Conservation (phyloP, 1,140 invertebrate genomes). For the Neelides sp. region DNA sequence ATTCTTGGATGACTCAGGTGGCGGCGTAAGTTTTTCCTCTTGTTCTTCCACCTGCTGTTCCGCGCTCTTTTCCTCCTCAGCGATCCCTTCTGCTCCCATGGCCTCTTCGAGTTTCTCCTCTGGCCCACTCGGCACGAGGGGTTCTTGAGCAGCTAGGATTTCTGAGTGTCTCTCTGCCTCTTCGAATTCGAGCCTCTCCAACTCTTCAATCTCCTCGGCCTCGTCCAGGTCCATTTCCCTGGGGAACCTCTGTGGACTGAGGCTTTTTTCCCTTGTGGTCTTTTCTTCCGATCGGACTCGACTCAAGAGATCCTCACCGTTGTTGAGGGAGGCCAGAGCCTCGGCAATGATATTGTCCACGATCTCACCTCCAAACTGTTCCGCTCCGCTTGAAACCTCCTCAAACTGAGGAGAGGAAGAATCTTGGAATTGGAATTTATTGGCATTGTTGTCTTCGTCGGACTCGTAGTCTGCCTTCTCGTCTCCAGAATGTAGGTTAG, state of each 20-base stretch:
- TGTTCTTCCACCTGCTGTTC: background rate
- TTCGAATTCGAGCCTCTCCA: background rate
- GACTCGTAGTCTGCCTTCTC: background rate
- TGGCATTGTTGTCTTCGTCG: background rate
- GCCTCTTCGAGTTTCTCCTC: background rate
- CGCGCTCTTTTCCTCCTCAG: background rate
- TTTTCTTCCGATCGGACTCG: no score
- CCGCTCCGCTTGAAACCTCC: no score
- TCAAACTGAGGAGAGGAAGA: background rate
- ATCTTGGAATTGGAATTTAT: no score
- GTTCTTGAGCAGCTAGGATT: background rate
- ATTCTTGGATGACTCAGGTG: background rate
- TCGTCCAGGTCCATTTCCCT: background rate
- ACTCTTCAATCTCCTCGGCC: background rate
- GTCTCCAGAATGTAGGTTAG: background rate
- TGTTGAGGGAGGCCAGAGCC: conserved; percentile 15
- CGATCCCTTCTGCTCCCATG: background rate
- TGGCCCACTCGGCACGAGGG: background rate
- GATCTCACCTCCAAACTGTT: conserved; percentile 6
- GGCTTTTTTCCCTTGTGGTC: background rate
- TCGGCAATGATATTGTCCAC: conserved; percentile 23
- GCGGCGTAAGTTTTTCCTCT: background rate
- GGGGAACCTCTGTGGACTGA: background rate
- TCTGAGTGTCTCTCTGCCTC: background rate
- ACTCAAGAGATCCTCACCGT: no score